A percentile compares a stretch with the other conserved stretches of the same genome.
phyloP scores from a whole-genome alignment of 2,113 vertebrate genomes.

The Ariopsis seemanni region DNA sequence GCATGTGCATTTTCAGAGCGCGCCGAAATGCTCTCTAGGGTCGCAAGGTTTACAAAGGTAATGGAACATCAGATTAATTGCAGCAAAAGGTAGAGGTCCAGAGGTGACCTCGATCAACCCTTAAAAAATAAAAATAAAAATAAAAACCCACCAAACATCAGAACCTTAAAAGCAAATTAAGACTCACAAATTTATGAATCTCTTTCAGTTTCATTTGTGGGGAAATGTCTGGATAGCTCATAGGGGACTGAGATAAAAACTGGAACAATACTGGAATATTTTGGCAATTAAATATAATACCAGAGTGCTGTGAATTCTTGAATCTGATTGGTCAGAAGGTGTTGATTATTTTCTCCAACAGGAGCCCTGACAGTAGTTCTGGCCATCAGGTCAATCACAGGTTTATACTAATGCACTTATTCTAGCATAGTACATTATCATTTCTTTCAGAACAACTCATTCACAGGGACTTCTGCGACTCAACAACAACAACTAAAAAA shows the following conservation, averaged over 20 bases:
- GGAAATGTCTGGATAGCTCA: background rate
- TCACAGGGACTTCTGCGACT: background rate
- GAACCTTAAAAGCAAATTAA: background rate
- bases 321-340: background rate
- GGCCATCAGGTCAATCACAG: background rate
- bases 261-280: background rate
- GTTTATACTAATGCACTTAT: background rate
- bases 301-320: background rate
- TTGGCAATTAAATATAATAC: background rate
- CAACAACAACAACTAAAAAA: too few species aligned
- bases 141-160: background rate
- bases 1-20: background rate
- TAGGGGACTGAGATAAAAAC: background rate
- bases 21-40: background rate
- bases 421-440: background rate
- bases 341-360: background rate
- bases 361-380: background rate
- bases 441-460: background rate
- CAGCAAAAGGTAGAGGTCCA: background rate
- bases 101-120: background rate
- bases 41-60: background rate
- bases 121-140: background rate
- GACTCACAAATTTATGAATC: background rate
- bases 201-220: background rate
- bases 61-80: background rate